phyloP scores from a whole-genome alignment of 64 coral and sea anemone species.

The Stichodactyla mertensii region DNA sequence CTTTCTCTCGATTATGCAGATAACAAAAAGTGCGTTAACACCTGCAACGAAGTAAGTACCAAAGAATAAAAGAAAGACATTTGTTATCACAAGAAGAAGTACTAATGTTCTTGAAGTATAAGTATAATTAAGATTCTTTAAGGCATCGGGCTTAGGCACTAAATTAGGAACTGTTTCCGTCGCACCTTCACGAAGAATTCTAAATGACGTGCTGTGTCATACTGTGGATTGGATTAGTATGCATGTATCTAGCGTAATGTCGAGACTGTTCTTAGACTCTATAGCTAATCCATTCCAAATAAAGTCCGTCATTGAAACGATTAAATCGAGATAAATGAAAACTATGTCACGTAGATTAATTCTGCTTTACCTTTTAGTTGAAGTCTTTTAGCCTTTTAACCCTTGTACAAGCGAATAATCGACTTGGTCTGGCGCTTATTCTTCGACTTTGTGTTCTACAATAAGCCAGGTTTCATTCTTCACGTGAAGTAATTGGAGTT shows the following conservation, averaged over 20 bases:
- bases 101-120: background rate
- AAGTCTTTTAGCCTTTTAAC: background rate
- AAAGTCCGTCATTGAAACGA: background rate
- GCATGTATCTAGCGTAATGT: background rate
- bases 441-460: background rate
- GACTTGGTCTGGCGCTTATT: background rate
- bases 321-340: background rate
- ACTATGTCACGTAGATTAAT: background rate
- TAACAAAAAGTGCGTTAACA: background rate
- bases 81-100: background rate
- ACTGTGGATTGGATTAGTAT: background rate
- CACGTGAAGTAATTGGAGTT: background rate
- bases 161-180: slow-evolving; percentile 11
- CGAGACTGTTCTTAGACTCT: background rate
- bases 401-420: background rate
- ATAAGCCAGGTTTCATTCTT: background rate
- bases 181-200: background rate
- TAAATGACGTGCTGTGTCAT: background rate
- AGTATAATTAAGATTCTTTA: background rate
- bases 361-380: background rate
- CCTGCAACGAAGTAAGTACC: background rate
- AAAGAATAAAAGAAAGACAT: background rate
- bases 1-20: background rate
- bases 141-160: background rate
- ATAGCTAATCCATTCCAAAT: background rate